Evolutionary conservation across 1,140 invertebrate genomes (phyloP).

Genomic region (Cydia splendana): DNA sequence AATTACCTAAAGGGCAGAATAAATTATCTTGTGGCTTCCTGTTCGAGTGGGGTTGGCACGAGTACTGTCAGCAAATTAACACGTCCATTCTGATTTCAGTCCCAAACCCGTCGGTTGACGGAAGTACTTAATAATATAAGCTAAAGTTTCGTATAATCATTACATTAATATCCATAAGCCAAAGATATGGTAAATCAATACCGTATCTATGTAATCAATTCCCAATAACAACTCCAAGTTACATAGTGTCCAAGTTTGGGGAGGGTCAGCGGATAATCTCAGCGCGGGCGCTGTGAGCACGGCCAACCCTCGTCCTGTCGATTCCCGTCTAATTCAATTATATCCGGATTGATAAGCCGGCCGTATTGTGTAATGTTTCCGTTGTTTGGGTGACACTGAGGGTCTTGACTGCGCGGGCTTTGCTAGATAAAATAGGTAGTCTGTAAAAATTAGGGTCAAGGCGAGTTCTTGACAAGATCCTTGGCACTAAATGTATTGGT

Average conservation of each 20-base stretch:
- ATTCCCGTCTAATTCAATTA: slow-evolving; percentile 31
- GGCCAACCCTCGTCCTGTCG: slow-evolving; percentile 29
- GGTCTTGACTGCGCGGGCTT: neutral
- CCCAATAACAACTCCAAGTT: slow-evolving; percentile 31
- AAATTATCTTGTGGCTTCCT: neutral
- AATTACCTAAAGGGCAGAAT: too few species aligned
- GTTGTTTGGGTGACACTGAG: slow-evolving; percentile 14
- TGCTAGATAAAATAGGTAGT: neutral
- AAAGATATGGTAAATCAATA: slow-evolving; percentile 22
- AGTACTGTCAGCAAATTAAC: neutral
- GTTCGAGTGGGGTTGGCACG: neutral
- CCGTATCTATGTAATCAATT: slow-evolving; percentile 21
- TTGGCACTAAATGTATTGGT: neutral
- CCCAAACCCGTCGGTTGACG: neutral
- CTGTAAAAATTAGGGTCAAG: neutral
- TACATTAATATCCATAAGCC: slow-evolving; percentile 8
- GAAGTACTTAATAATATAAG: neutral
- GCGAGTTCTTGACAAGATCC: neutral
- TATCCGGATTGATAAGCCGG: slow-evolving; percentile 29
- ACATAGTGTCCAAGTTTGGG: slow-evolving; percentile 30
- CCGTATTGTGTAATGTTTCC: slow-evolving; percentile 27
- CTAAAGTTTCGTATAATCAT: neutral
- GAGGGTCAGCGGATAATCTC: slow-evolving; percentile 25
- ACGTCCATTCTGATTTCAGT: neutral
- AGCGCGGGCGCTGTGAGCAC: slow-evolving; percentile 4